phyloP scores from a whole-genome alignment of 35 echinoderm and acorn worm species.

The Stichopus chloronotus region DNA sequence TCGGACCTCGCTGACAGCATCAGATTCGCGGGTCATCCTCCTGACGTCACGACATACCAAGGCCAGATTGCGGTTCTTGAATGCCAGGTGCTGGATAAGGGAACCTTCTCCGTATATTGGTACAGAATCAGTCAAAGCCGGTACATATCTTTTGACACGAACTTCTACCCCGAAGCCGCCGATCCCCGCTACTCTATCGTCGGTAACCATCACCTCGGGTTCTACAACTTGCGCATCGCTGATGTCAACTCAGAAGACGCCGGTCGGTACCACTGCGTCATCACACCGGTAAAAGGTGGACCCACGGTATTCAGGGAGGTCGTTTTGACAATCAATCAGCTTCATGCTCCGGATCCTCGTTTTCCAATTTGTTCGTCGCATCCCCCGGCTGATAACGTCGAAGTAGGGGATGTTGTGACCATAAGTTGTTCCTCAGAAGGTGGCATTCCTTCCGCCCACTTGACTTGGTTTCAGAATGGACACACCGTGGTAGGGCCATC shows the following conservation, averaged over 20 bases:
- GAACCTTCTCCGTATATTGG: slow-evolving; percentile 30
- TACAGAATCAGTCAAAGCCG: not conserved
- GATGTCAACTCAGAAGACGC: slow-evolving; percentile 10
- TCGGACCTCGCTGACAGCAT: not conserved
- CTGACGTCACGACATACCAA: not conserved
- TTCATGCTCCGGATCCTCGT: not conserved
- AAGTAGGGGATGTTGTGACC: slow-evolving; percentile 13
- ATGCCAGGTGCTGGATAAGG: slow-evolving; percentile 16
- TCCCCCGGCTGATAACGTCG: not conserved
- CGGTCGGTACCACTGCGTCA: slow-evolving; percentile 36
- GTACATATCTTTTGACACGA: slow-evolving; percentile 20
- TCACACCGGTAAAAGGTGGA: not conserved
- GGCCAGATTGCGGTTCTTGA: slow-evolving; percentile 3
- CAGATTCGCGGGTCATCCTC: not conserved
- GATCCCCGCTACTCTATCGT: slow-evolving; percentile 6
- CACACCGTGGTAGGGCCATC: slow-evolving; percentile 18
- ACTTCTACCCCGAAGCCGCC: not conserved
- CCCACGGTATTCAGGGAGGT: not conserved
- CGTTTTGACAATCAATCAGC: not conserved
- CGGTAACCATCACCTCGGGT: not conserved
- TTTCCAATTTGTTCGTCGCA: slow-evolving; percentile 1
- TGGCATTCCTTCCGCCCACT: not conserved
- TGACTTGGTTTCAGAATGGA: slow-evolving; percentile 27
- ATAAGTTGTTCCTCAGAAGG: slow-evolving; percentile 24
- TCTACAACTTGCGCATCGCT: slow-evolving; percentile 24